A percentile compares a stretch with the other conserved stretches of the same genome.
Conservation (phyloP, 2,888 invertebrate genomes). For the Fabriciana adippe region DNA sequence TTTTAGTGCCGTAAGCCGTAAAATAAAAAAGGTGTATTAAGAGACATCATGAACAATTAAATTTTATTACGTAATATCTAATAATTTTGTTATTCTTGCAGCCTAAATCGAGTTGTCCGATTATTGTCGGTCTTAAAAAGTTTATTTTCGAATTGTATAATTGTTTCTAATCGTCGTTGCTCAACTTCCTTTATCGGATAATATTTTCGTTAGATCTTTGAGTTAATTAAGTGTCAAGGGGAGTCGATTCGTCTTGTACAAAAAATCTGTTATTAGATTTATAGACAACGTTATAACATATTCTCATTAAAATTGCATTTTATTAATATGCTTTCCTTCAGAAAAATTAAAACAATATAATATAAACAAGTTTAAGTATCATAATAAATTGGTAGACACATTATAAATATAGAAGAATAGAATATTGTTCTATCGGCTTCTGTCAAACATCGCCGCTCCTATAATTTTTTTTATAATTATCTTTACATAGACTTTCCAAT, state of each 20-base stretch:
- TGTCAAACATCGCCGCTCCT: no score
- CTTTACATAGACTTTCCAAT: not conserved
- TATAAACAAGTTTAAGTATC: no score
- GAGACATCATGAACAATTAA: slow-evolving; percentile 27
- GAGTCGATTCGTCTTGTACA: not conserved
- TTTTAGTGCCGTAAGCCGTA: not conserved
- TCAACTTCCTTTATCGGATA: slow-evolving; percentile 48
- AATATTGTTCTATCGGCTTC: no score
- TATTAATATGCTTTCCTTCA: no score
- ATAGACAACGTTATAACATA: no score
- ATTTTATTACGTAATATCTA: slow-evolving; percentile 34
- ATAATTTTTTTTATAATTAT: slow-evolving; percentile 1
- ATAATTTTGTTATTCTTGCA: slow-evolving; percentile 32
- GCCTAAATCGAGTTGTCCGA: slow-evolving; percentile 27
- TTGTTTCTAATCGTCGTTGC: slow-evolving; percentile 56
- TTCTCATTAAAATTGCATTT: no score
- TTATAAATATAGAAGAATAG: no score
- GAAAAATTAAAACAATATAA: no score
- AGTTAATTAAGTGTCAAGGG: not conserved
- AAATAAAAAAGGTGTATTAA: slow-evolving; percentile 9
- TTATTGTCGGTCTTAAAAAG: slow-evolving; percentile 26
- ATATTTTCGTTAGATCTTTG: slow-evolving; percentile 12
- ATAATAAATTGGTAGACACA: no score
- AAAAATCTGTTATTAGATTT: no score
- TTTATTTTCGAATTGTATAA: slow-evolving; percentile 58